Base-by-base conservation (phyloP, 2,797 vertebrate genomes). In the Botia kubotai region DNA sequence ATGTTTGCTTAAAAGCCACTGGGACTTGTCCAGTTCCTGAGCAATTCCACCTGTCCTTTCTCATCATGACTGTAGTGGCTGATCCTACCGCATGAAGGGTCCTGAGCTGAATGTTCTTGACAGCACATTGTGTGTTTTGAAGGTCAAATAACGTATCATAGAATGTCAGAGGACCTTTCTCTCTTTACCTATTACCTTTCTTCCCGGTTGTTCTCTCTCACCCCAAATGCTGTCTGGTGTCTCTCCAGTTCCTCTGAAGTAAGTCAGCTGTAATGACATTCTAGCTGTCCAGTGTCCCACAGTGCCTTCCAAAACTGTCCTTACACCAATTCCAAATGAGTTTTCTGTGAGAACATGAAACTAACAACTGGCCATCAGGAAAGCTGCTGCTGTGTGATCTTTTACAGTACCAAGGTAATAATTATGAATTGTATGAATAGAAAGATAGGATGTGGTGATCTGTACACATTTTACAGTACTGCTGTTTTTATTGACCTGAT, bases 231-330 rank as follows among this genome's bases (percentile, higher is more conserved):
- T 83, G 80, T 66, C 58, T 72, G 7, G 11, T 79, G 14, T 48
- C 77, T 60, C 67, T 79, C 84, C 87, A 73, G 43, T 86, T 88
- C 74, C 76, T 72, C 57, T 80, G 80, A 81, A 72, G 75, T 87
- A 52, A 82, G 69, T 72, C 26, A 26, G 36, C 48, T 75, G n/a
- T 79, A 75, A 62, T 83, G 75, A 82, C 81, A 85, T 89, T 90
- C 86, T 86, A 83, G 78, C 48, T 77, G 80, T 84, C 85, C 76
- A 87, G 52, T 80, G 26, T 11, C 65, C 67, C 72, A 23, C 82
- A 60, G 72, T 71, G 74, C 80, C 85, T 63, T 58, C 72, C 58
- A 43, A 50, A 65, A 77, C 36, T 68, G 26, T 78, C 81, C 53
- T 84, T 62, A 4, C 2, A 29, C 72, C 63, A 75, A 52, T 13